Percentiles rank a stretch among this genome's conserved stretches.
These are phyloP conservation scores for Papilio elwesi DNA, from an alignment of 2,888 invertebrate species.

Conservation along the genomic window DNA sequence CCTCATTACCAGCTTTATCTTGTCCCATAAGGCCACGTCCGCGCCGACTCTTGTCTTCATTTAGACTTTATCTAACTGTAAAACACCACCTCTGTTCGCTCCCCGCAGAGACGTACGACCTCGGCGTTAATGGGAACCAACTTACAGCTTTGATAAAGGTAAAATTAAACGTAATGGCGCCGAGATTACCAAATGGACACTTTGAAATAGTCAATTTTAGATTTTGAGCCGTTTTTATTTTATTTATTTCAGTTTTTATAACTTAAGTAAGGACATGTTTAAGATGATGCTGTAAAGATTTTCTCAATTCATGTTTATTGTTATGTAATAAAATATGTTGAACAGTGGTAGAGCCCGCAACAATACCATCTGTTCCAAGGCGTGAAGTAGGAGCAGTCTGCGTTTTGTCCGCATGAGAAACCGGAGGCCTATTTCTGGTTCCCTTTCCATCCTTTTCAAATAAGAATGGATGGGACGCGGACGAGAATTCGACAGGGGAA, in stretches of 20 bases:
- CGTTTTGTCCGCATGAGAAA: too few species aligned
- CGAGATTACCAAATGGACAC: constrained; percentile 29
- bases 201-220: constrained; percentile 6
- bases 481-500: too few species aligned
- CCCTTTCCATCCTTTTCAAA: too few species aligned
- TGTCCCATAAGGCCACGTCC: constrained; percentile 44
- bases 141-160: constrained; percentile 23
- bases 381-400: too few species aligned
- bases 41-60: constrained; percentile 43
- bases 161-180: constrained; percentile 26
- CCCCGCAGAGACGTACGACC: constrained; percentile 12
- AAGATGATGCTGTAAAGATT: background rate
- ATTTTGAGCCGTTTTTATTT: background rate
- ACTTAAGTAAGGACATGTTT: background rate
- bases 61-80: constrained; percentile 35
- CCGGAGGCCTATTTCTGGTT: too few species aligned
- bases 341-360: too few species aligned
- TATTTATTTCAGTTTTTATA: background rate
- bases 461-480: too few species aligned
- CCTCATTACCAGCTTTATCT: constrained; percentile 46
- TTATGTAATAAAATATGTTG: too few species aligned
- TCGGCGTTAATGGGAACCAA: constrained; percentile 27
- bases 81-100: constrained; percentile 22
- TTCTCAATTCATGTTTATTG: too few species aligned
- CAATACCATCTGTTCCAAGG: too few species aligned